Evolutionary conservation across 2,113 vertebrate species (phyloP), one percentile per base, ranked within the genome.

Genomic region (Nycticryphes semicollaris): DNA sequence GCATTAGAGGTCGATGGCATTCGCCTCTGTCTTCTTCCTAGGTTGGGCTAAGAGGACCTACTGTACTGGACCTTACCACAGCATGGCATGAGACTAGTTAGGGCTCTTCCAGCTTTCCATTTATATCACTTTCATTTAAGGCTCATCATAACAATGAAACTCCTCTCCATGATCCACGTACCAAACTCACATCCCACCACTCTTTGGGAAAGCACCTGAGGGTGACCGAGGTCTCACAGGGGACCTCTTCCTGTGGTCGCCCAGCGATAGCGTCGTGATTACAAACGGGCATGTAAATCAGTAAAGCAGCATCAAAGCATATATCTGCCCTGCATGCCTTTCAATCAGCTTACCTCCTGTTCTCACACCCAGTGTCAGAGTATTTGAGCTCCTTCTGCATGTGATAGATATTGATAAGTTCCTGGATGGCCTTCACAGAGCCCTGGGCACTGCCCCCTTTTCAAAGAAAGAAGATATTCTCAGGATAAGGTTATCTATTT

Each of bases 101-200:
- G 31, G 51, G 39, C 5, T 67, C 24, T 37, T 77, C 6, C 33
- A 81, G 75, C 14, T 27, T 50, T 76, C 27, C 10, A 15, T 59
- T 84, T 37, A 45, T 60, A 16, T 33, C 45, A 47, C 54, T 39
- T 64, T 43, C 30, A 31, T 68, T 59, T 56, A 60, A 72, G 48
- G n/a, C 31, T 37, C 39, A 30, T 37, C 6, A 0, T 62, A 39
- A 77, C 0, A 0, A 19, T 51, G 47, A 47, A 51, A 56, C 39
- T 18, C 8, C 14, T 5, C 12, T 84, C 41, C 12, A 2, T 25
- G 51, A 51, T 51, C 47, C 43, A 48, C 0, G 0, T 48, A 22
- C 48, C 35, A 37, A 59, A 68, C 35, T 70, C 21, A 33, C 22
- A 22, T 68, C 70, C 60, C 70, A 37, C 17, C 48, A 24, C 14